These are phyloP conservation scores for Drosophila lacicola DNA, from an alignment of 2,888 invertebrate genomes.

Conservation along the genomic window DNA sequence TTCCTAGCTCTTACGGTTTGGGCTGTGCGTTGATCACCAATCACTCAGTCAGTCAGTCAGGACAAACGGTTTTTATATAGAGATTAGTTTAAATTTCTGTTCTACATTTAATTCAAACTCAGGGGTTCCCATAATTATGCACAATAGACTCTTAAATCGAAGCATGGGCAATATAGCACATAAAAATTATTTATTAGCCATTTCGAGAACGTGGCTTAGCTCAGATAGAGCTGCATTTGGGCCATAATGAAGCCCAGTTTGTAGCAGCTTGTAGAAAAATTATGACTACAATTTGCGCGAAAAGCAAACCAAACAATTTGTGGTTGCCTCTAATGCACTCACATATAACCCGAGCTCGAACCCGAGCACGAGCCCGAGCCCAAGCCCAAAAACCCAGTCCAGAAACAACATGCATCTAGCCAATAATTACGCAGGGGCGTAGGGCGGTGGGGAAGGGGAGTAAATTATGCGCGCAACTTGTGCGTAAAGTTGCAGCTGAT, in stretches of 20 bases:
- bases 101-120: too few species aligned
- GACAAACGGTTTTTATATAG: too few species aligned
- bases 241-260: constrained; percentile 55
- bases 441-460: background rate
- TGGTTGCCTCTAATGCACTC: constrained; percentile 78
- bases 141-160: constrained; percentile 1
- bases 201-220: constrained; percentile 26
- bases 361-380: constrained; percentile 5
- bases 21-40: too few species aligned
- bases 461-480: constrained; percentile 76
- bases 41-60: too few species aligned
- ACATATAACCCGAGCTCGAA: constrained; percentile 55
- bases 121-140: background rate
- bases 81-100: too few species aligned
- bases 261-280: constrained; percentile 56
- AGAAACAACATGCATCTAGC: constrained; percentile 48
- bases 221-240: constrained; percentile 57
- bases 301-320: constrained; percentile 76
- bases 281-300: constrained; percentile 74
- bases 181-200: constrained; percentile 42
- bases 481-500: constrained; percentile 73
- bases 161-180: background rate
- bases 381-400: constrained; percentile 14
- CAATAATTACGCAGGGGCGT: constrained; percentile 68
- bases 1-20: too few species aligned